Conservation (phyloP, 2,797 vertebrate genomes). For the Passerculus sandwichensis region DNA sequence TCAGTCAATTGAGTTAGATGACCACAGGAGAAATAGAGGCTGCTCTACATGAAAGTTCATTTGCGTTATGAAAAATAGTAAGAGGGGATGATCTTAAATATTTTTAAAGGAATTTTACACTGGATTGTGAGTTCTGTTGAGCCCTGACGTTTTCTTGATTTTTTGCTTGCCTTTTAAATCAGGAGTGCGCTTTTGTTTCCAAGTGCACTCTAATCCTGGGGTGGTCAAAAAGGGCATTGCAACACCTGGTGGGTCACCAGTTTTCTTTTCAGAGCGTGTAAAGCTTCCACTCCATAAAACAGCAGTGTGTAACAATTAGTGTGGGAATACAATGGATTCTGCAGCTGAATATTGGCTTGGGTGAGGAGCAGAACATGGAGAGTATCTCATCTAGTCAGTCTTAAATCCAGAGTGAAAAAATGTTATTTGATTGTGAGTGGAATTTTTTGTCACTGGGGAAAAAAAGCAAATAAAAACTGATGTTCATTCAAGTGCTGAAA, state of each 20-base stretch:
- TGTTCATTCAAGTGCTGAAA: not conserved
- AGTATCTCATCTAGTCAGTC: not conserved
- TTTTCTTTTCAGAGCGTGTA: not conserved
- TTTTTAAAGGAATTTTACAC: not conserved
- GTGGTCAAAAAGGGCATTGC: not conserved
- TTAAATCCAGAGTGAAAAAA: not conserved
- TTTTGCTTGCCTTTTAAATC: constrained; percentile 5
- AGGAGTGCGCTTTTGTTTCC: not conserved
- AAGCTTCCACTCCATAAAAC: not conserved
- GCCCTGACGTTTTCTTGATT: not conserved
- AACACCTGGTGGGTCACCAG: not conserved
- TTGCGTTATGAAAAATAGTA: not conserved
- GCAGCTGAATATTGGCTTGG: not conserved
- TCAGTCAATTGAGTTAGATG: constrained; percentile 43
- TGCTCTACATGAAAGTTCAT: constrained; percentile 5
- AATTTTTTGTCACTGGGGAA: not conserved
- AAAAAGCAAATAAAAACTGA: not conserved
- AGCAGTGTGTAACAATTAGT: not conserved
- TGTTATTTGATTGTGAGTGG: not conserved
- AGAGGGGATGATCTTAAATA: not conserved
- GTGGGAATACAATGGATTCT: not conserved
- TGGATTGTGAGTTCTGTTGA: not conserved
- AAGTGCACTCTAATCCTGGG: not conserved
- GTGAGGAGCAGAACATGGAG: not conserved
- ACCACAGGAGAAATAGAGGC: constrained; percentile 28